Evolutionary conservation across 1,140 invertebrate genomes (phyloP), one percentile per base, ranked within the genome.

Genomic region (Drosophila bocqueti): DNA sequence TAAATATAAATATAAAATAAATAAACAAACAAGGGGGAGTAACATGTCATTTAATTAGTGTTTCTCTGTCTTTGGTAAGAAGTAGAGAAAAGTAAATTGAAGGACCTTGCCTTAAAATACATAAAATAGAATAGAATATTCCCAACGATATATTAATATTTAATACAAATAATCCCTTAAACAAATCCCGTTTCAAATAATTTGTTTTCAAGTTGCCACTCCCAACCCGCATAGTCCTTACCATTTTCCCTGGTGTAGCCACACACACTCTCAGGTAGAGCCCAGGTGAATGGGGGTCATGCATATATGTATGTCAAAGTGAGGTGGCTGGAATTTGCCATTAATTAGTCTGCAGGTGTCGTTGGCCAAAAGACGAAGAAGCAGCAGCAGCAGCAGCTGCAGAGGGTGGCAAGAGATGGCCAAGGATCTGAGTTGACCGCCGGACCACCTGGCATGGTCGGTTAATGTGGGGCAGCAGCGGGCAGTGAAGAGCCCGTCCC

Each of bases 311-410:
- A 21, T 34, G 34, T 4, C 40, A 18, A 43, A 57, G 49, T 55
- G 74, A 66, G 63, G 72, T 47, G 61, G 31, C 77, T 69, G 77
- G 54, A 77, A 84, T 81, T 84, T 69, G 78, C 83, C 82, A 84
- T 84, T 84, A 85, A 85, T 85, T 84, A 84, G 82, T 81, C 82
- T 78, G 66, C 82, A 85, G 81, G 82, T 84, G 72, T 84, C 83
- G 62, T 75, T 67, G 60, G 42, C 45, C 49, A 50, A 18, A 34
- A 55, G 59, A 18, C 38, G 62, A 52, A 66, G 45, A 46, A 62
- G 58, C 31, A 55, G 29, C 18, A 62, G 58, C 31, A 55, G 29
- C 18, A 36, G 11, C 15, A 18, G 18, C 18, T 13, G 6, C 16
- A 46, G 18, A 42, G 46, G 42, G 36, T 57, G 61, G 75, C 60